Conservation (phyloP, 2,888 invertebrate genomes). For the Erebia aethiops region DNA sequence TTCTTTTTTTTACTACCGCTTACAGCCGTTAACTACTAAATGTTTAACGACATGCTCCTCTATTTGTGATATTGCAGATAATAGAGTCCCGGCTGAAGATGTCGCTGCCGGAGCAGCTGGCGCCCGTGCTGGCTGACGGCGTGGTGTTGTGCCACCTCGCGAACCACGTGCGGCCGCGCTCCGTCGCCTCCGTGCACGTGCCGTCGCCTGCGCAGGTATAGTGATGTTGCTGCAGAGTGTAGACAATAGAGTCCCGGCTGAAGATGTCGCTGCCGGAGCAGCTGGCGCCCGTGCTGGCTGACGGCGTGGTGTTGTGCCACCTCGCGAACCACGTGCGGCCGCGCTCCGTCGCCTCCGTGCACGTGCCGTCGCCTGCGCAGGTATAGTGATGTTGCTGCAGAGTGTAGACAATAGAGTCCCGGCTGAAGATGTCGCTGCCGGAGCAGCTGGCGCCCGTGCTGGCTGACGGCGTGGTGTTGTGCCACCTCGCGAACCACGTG, state of each 20-base stretch:
- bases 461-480: conserved; percentile 96
- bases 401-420: conserved; percentile 93
- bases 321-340: conserved; percentile 96
- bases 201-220: conserved; percentile 96
- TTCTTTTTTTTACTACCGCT: too few relatives aligned
- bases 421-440: conserved; percentile 95
- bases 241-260: conserved; percentile 95
- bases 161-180: conserved; percentile 94
- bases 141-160: conserved; percentile 97
- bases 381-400: conserved; percentile 72
- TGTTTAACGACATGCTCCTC: too few relatives aligned
- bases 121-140: conserved; percentile 93
- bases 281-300: conserved; percentile 91
- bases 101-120: conserved; percentile 92
- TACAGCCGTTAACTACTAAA: too few relatives aligned
- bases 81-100: conserved; percentile 95
- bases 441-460: conserved; percentile 92
- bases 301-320: conserved; percentile 97
- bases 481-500: conserved; percentile 97
- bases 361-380: conserved; percentile 96
- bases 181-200: conserved; percentile 97
- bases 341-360: conserved; percentile 95
- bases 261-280: conserved; percentile 95
- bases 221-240: conserved; percentile 25
- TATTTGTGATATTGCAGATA: conserved; percentile 86